Base-by-base conservation (phyloP, 2,113 vertebrate species). In the Petrocephalus zakoni region DNA sequence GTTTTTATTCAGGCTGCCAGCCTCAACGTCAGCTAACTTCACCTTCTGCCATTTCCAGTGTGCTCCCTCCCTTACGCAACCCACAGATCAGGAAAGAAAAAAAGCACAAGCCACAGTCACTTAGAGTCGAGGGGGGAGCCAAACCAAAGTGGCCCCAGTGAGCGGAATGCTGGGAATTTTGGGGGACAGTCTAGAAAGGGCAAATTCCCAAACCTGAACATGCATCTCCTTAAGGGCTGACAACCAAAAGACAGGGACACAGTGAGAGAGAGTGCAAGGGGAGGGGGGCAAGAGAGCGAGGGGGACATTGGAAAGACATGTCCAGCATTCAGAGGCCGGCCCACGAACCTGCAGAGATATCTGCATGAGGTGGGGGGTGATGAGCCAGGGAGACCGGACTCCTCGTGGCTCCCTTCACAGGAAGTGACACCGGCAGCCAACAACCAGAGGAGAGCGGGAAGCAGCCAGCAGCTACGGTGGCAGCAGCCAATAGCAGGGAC, bases 361-460 rank as follows among this genome's bases (percentile, higher is more conserved):
- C 37, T 11, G 11, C 81, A 29, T 42, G 25, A 46, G 19, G 29
- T 46, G 34, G 13, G 46, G n/a, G 68, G 25, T 2, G 4, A 17
- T 64, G n/a, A 29, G 51, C 22, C 51, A 68, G 25, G 22, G 64
- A 4, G 47, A 78, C 25, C 11, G 64, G 58, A 72, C 61, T 49
- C 58, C 87, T 87, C 58, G 7, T 15, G 94, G 49, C 51, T 85
- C 49, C 83, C 83, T 78, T 34, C 49, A 53, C 25, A 78, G 61
- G 47, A 52, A 75, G 25, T 37, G 37, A 72, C 61, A 72, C 37
- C 91, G 91, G 93, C 92, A 93, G 90, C 90, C 92, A 94, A 93
- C 91, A 92, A 92, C 75, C 93, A 81, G 90, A 93, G 91, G 91
- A 91, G 68, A 90, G 85, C 89, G 90, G 88, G 46, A 68, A 90